Conservation (phyloP, 2,113 vertebrate species). For the Prolemur simus region DNA sequence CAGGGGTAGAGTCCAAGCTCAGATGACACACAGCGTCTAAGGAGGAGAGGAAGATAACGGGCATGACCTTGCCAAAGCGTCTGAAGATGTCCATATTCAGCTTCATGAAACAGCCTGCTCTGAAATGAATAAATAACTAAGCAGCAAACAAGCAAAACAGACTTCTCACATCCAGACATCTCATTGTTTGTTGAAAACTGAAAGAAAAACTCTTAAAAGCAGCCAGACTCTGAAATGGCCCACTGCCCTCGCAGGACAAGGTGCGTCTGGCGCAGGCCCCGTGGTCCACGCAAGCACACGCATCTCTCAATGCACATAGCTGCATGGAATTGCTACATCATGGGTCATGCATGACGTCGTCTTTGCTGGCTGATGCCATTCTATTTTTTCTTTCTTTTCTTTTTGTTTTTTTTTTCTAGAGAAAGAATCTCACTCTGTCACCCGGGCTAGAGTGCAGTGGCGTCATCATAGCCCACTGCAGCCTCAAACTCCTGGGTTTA, state of each 20-base stretch:
- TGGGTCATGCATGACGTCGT: not conserved
- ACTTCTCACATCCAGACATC: not conserved
- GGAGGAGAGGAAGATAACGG: not conserved
- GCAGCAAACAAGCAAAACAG: not conserved
- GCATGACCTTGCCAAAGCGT: not conserved
- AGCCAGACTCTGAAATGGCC: not conserved
- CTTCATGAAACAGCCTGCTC: not conserved
- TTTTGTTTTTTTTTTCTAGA: no score
- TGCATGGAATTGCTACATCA: accelerated
- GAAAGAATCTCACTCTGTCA: no score
- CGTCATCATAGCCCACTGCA: no score
- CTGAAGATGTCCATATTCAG: not conserved
- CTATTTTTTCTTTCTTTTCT: not conserved
- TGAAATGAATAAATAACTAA: not conserved
- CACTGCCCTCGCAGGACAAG: not conserved
- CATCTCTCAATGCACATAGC: not conserved
- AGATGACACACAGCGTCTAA: not conserved
- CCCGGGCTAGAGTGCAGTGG: not conserved
- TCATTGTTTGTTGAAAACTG: not conserved
- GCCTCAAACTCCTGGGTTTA: no score
- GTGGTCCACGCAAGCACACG: accelerated
- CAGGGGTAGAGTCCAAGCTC: not conserved
- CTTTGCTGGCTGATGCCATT: not conserved
- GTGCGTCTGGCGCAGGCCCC: not conserved
- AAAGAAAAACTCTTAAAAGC: not conserved